Conservation (phyloP, 2,797 vertebrate species). For the Psittacula echo region DNA sequence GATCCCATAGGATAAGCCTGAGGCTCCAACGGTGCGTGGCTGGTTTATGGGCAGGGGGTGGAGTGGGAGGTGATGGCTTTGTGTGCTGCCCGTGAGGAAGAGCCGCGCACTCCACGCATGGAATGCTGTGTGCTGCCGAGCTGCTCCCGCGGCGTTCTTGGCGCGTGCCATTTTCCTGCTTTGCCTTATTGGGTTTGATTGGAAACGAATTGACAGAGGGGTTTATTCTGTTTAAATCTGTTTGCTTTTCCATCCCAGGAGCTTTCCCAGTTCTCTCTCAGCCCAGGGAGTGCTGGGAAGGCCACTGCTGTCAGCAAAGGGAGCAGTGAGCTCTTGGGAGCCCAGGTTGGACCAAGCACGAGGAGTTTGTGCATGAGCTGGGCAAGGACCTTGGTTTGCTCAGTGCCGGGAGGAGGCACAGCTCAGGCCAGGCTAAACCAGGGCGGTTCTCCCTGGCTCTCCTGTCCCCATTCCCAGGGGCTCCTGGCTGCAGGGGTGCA, state of each 20-base stretch:
- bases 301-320: neutral
- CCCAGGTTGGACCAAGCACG: neutral
- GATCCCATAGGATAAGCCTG: neutral
- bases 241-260: neutral
- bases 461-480: neutral
- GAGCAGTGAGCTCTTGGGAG: neutral
- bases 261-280: neutral
- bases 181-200: neutral
- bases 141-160: accelerated
- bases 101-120: accelerated
- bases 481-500: neutral
- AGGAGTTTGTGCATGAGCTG: neutral
- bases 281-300: neutral
- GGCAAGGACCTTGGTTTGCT: neutral
- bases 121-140: accelerated
- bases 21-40: neutral
- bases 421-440: neutral
- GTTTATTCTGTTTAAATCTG: neutral
- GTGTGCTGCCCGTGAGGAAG: neutral
- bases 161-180: neutral
- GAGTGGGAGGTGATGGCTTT: neutral
- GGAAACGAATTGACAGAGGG: neutral
- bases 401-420: neutral
- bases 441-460: neutral
- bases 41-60: neutral